These are phyloP conservation scores for Lacanobia wlatinum DNA, from an alignment of 2,888 invertebrate genomes.

Conservation along the genomic window DNA sequence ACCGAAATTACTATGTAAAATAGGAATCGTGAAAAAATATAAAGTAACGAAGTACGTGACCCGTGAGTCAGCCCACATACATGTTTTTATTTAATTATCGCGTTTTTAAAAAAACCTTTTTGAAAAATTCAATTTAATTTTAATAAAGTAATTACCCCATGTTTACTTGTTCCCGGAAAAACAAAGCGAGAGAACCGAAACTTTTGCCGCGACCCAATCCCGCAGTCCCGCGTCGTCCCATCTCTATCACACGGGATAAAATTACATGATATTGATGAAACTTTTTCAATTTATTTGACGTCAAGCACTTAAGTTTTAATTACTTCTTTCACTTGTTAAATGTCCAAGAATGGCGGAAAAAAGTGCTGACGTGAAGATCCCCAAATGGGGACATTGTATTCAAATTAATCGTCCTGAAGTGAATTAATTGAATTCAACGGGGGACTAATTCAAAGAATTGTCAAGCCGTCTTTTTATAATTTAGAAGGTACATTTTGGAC, in stretches of 20 bases:
- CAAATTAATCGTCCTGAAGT: conserved; percentile 54
- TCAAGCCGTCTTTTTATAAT: conserved; percentile 45
- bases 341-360: conserved; percentile 51
- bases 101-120: conserved; percentile 7
- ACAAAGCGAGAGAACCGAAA: conserved; percentile 29
- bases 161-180: conserved; percentile 44
- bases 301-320: conserved; percentile 73
- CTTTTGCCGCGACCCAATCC: conserved; percentile 7
- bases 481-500: conserved; percentile 26
- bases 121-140: conserved; percentile 24
- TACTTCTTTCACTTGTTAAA: conserved; percentile 62
- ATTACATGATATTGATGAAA: conserved; percentile 64
- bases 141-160: conserved; percentile 48
- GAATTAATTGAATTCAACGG: conserved; percentile 57
- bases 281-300: conserved; percentile 77
- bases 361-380: conserved; percentile 32
- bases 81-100: conserved; percentile 51
- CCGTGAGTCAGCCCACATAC: not conserved
- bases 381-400: conserved; percentile 46
- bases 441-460: conserved; percentile 41
- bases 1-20: conserved; percentile 28
- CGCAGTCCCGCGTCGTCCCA: conserved; percentile 10
- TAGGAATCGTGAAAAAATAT: not conserved
- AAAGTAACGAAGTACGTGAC: conserved; percentile 7
- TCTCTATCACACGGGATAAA: conserved; percentile 23